These are phyloP conservation scores for Agrilus cyanescens DNA, from an alignment of 2,888 invertebrate genomes.

Conservation along the genomic window DNA sequence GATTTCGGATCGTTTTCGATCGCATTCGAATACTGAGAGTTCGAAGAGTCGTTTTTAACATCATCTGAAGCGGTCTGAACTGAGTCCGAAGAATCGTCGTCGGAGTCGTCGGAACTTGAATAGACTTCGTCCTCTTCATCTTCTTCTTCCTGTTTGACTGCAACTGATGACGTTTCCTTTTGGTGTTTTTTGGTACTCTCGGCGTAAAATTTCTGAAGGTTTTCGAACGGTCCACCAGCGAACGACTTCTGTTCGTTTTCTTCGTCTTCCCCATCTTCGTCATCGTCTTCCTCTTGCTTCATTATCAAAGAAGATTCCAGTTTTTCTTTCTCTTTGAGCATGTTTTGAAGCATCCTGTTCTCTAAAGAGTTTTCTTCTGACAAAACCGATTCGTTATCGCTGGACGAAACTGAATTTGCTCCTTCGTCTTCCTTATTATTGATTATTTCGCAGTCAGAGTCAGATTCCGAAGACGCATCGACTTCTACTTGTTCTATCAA, in stretches of 20 bases:
- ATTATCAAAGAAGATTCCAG: not conserved
- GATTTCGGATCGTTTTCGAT: constrained; percentile 16
- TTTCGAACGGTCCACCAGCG: not conserved
- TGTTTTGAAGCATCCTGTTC: constrained; percentile 16
- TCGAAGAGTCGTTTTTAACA: constrained; percentile 7
- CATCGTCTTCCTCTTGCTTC: not conserved
- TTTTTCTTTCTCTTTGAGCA: constrained; percentile 13
- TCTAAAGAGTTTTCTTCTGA: constrained; percentile 18
- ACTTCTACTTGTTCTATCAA: constrained; percentile 27
- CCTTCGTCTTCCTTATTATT: constrained; percentile 8
- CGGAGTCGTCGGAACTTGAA: constrained; percentile 8
- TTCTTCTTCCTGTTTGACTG: not conserved
- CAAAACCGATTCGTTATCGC: constrained; percentile 7
- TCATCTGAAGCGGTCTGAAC: constrained; percentile 14
- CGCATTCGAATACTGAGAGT: constrained; percentile 3
- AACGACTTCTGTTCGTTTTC: not conserved
- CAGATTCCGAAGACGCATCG: constrained; percentile 14
- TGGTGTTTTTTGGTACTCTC: not conserved
- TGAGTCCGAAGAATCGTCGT: constrained; percentile 15
- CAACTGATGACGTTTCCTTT: not conserved
- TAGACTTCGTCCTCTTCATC: constrained; percentile 4
- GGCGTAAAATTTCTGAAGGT: not conserved
- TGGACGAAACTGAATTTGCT: not conserved
- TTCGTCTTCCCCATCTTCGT: not conserved
- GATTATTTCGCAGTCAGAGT: constrained; percentile 15